Conservation (phyloP, 2,888 invertebrate genomes). For the Callosobruchus maculatus region DNA sequence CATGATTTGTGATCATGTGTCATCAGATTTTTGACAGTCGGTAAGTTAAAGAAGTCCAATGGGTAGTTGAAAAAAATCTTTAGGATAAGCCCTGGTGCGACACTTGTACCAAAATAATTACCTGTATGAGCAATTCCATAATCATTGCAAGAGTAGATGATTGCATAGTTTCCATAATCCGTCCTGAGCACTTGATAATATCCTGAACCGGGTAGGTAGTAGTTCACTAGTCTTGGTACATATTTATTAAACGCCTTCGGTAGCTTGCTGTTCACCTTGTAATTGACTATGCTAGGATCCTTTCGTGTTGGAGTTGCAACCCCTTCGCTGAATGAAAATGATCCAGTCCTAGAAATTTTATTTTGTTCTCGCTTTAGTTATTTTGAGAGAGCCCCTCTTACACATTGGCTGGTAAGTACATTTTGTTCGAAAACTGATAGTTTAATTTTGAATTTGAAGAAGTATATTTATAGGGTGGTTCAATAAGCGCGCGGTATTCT, state of each 20-base stretch:
- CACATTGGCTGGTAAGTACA: no score
- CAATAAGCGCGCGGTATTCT: no score
- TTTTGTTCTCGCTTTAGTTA: neutral
- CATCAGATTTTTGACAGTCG: no score
- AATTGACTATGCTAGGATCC: slow-evolving; percentile 51
- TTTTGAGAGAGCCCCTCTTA: no score
- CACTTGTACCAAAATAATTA: slow-evolving; percentile 31
- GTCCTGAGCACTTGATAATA: slow-evolving; percentile 69
- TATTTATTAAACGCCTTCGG: neutral
- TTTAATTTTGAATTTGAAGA: neutral
- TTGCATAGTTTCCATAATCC: slow-evolving; percentile 68
- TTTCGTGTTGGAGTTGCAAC: slow-evolving; percentile 55
- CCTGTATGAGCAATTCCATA: slow-evolving; percentile 62
- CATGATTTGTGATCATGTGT: no score
- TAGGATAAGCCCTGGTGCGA: no score
- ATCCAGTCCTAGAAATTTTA: slow-evolving; percentile 59
- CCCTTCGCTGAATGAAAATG: slow-evolving; percentile 58
- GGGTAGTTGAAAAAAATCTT: no score
- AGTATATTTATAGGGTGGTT: no score
- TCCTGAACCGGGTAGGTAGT: slow-evolving; percentile 68
- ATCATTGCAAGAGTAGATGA: slow-evolving; percentile 71
- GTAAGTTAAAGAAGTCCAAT: no score
- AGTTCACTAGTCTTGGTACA: slow-evolving; percentile 63
- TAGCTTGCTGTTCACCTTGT: slow-evolving; percentile 55
- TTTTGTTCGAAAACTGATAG: no score